Evolutionary conservation across 2,113 vertebrate genomes (phyloP).

Genomic region (Myotis lucifugus): DNA sequence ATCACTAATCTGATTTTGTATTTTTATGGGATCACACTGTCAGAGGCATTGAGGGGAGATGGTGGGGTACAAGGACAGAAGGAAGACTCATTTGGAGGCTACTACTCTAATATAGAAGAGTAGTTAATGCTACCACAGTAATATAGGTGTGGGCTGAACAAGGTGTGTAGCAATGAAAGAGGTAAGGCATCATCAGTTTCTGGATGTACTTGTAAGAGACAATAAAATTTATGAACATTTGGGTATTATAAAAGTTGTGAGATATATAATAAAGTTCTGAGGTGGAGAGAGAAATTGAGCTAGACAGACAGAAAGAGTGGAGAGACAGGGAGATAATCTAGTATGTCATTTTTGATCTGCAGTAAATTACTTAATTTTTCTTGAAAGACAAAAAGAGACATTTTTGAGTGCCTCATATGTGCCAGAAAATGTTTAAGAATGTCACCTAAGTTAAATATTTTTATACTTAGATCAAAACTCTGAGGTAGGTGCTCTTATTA

Average conservation of each 20-base stretch:
- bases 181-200: not conserved
- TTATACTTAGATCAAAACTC: not conserved
- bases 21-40: not conserved
- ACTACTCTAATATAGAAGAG: not conserved
- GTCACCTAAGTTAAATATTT: not conserved
- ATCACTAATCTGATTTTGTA: not conserved
- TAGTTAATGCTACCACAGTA: not conserved
- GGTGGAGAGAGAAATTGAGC: not conserved
- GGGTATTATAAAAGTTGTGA: not conserved
- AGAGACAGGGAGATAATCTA: not conserved
- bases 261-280: not conserved
- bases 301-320: accelerated
- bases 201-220: not conserved
- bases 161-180: no score
- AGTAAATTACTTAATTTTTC: not conserved
- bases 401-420: not conserved
- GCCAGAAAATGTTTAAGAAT: not conserved
- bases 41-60: not conserved
- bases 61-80: not conserved
- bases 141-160: not conserved
- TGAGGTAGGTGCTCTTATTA: not conserved
- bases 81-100: not conserved
- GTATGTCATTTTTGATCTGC: not conserved
- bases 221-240: not conserved
- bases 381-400: not conserved